phyloP scores from a whole-genome alignment of 2,797 vertebrate genomes.

The Chelon auratus region DNA sequence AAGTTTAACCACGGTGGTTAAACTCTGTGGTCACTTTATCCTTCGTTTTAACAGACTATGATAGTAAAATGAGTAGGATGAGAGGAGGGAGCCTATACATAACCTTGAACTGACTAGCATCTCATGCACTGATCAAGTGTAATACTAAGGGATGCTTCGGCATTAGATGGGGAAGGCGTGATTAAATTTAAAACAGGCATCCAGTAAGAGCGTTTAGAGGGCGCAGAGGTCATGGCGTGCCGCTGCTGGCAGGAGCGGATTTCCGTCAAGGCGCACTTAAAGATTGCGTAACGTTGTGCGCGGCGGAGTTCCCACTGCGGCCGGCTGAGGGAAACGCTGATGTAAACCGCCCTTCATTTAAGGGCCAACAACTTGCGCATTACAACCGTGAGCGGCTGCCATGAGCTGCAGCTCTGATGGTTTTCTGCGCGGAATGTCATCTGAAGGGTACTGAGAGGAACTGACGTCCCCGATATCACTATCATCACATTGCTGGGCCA shows the following conservation, averaged over 20 bases:
- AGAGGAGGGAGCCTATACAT: background rate
- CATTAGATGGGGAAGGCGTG: background rate
- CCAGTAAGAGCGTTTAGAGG: constrained; percentile 69
- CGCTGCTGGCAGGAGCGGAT: constrained; percentile 58
- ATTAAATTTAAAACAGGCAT: constrained; percentile 5
- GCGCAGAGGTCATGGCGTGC: constrained; percentile 72
- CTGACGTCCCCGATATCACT: constrained; percentile 39
- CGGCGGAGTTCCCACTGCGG: constrained; percentile 57
- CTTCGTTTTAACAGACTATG: background rate
- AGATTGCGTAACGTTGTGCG: constrained; percentile 72
- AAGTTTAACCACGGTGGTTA: too few relatives aligned
- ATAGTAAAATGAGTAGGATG: background rate
- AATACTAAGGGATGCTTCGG: background rate
- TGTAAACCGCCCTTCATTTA: constrained; percentile 30
- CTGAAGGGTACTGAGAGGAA: constrained; percentile 78
- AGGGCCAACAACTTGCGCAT: constrained; percentile 30
- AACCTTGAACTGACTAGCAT: constrained; percentile 39
- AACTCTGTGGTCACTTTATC: too few relatives aligned
- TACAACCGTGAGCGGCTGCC: constrained; percentile 5
- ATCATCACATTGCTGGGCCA: constrained; percentile 21
- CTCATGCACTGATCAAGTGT: background rate
- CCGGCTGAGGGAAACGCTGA: constrained; percentile 23
- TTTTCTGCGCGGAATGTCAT: constrained; percentile 77
- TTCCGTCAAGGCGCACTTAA: constrained; percentile 70
- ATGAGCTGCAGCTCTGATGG: constrained; percentile 30